Conservation (phyloP, 2,797 vertebrate species). For the Trachurus trachurus region DNA sequence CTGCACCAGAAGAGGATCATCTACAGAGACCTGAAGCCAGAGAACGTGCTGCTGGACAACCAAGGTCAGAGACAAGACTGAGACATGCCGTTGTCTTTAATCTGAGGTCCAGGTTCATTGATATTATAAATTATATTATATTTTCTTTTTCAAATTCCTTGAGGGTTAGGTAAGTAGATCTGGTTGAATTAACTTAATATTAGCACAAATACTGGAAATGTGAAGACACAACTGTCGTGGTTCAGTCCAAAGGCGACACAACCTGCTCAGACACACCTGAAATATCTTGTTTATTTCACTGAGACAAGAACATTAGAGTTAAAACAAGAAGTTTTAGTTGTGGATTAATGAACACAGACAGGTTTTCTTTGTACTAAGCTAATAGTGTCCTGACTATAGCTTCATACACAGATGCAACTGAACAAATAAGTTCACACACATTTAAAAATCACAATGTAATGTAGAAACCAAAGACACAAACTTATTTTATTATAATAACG, state of each 20-base stretch:
- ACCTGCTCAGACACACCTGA: no score
- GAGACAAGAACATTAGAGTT: background rate
- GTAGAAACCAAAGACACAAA: background rate
- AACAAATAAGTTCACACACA: background rate
- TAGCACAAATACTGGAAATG: background rate
- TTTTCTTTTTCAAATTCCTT: no score
- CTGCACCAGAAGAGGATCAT: slow-evolving; percentile 90
- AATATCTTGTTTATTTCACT: background rate
- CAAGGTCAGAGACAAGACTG: slow-evolving; percentile 79
- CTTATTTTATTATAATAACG: background rate
- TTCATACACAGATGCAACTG: background rate
- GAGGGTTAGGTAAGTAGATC: no score
- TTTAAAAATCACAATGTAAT: background rate
- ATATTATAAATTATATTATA: no score
- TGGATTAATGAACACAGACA: background rate
- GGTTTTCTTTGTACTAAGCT: background rate
- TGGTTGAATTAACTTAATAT: no score
- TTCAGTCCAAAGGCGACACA: background rate
- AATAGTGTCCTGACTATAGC: background rate
- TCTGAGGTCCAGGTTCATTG: background rate
- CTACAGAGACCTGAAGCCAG: slow-evolving; percentile 95
- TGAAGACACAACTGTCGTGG: background rate
- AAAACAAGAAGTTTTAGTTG: background rate
- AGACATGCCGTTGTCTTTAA: background rate
- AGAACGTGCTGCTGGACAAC: slow-evolving; percentile 93